A percentile compares a stretch with the other conserved stretches of the same genome.
Conservation (phyloP, 2,113 vertebrate genomes). For the Hymenochirus boettgeri region DNA sequence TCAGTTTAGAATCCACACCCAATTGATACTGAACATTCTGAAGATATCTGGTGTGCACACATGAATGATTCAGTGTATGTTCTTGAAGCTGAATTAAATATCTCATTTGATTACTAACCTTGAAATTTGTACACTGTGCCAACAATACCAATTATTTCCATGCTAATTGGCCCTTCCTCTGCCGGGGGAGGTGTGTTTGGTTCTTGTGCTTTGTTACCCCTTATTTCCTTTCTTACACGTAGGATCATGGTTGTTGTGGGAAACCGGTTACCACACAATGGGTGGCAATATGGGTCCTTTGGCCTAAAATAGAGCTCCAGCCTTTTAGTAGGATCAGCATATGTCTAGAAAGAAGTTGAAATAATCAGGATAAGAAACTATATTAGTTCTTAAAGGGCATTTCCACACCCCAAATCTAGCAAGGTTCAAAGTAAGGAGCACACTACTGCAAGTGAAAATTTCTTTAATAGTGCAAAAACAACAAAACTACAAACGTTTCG, state of each 20-base stretch:
- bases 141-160: conserved; percentile 80
- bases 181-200: background rate
- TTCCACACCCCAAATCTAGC: too few species aligned
- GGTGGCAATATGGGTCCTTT: conserved; percentile 88
- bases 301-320: conserved; percentile 89
- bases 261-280: conserved; percentile 84
- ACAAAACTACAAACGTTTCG: too few species aligned
- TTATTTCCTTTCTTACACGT: conserved; percentile 65
- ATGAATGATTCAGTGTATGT: too few species aligned
- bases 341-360: conserved; percentile 78
- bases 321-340: conserved; percentile 73
- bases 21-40: too few species aligned
- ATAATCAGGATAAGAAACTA: too few species aligned
- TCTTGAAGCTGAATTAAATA: too few species aligned
- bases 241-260: conserved; percentile 85
- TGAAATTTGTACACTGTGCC: conserved; percentile 92
- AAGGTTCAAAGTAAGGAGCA: too few species aligned
- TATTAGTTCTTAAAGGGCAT: too few species aligned
- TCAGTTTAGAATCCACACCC: too few species aligned
- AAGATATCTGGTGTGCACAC: too few species aligned
- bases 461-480: too few species aligned
- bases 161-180: conserved; percentile 55
- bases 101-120: conserved; percentile 70
- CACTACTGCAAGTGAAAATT: too few species aligned
- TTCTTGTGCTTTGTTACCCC: conserved; percentile 41